Evolutionary conservation across 2,888 invertebrate genomes (phyloP).

Genomic region (Hirtodrosophila trivittata): DNA sequence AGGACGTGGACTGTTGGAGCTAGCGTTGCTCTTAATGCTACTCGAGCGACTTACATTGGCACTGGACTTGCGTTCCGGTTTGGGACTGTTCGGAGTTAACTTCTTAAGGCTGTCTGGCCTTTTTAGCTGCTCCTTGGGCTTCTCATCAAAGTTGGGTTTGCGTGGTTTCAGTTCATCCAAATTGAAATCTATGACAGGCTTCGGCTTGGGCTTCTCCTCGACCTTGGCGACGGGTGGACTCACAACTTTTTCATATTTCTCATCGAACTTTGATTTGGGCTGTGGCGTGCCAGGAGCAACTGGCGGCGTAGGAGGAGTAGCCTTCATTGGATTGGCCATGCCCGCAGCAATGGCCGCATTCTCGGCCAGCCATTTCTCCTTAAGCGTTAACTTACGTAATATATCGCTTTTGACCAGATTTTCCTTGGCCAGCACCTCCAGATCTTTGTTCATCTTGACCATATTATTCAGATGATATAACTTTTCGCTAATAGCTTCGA

Average conservation of each 20-base stretch:
- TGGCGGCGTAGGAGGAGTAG: background rate
- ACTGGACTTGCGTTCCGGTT: slow-evolving; percentile 49
- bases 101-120: slow-evolving; percentile 49
- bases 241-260: slow-evolving; percentile 67
- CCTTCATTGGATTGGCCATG: slow-evolving; percentile 42
- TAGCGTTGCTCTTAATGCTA: slow-evolving; percentile 65
- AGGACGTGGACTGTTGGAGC: slow-evolving; percentile 53
- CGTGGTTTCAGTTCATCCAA: slow-evolving; percentile 59
- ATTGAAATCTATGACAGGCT: slow-evolving; percentile 57
- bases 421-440: slow-evolving; percentile 82
- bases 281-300: slow-evolving; percentile 7
- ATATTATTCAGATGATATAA: slow-evolving; percentile 82
- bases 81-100: slow-evolving; percentile 48
- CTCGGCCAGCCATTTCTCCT: slow-evolving; percentile 83
- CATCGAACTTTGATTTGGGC: slow-evolving; percentile 73
- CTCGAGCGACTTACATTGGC: slow-evolving; percentile 64
- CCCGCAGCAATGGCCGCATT: slow-evolving; percentile 69
- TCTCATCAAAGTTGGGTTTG: slow-evolving; percentile 67
- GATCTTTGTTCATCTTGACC: slow-evolving; percentile 83
- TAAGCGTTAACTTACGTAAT: slow-evolving; percentile 82
- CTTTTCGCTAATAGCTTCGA: slow-evolving; percentile 83
- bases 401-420: slow-evolving; percentile 83
- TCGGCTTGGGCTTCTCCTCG: slow-evolving; percentile 48
- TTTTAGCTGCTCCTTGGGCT: slow-evolving; percentile 56
- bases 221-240: slow-evolving; percentile 14